phyloP scores from a whole-genome alignment of 2,888 invertebrate genomes.

The Callosobruchus maculatus region DNA sequence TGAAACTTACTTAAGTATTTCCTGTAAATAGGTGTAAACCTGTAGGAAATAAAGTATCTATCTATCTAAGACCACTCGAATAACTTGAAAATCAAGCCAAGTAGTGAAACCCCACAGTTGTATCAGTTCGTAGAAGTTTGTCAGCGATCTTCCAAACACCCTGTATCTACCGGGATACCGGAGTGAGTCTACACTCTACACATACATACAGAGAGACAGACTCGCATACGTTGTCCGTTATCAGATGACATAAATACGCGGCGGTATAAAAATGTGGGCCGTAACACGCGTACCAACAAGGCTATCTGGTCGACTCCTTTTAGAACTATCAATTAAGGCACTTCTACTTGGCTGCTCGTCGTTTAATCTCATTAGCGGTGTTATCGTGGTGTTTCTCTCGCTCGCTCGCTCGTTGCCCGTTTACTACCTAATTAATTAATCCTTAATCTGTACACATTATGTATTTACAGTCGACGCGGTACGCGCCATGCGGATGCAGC shows the following conservation, averaged over 20 bases:
- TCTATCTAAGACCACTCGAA: too few relatives aligned
- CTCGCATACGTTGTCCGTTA: slow-evolving; percentile 15
- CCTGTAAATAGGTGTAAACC: too few relatives aligned
- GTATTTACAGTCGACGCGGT: not conserved
- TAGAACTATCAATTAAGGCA: slow-evolving; percentile 47
- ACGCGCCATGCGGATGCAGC: not conserved
- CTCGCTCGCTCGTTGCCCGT: slow-evolving; percentile 43
- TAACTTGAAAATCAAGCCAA: too few relatives aligned
- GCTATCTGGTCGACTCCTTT: slow-evolving; percentile 42
- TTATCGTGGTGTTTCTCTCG: slow-evolving; percentile 47
- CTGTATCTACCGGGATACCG: not conserved
- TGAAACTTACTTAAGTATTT: too few relatives aligned
- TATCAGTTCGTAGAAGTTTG: too few relatives aligned
- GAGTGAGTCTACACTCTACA: not conserved
- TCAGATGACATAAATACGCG: slow-evolving; percentile 39
- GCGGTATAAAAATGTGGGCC: slow-evolving; percentile 28
- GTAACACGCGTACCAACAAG: slow-evolving; percentile 42
- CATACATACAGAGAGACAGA: too few relatives aligned
- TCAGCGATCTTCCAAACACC: too few relatives aligned
- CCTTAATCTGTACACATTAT: slow-evolving; percentile 41
- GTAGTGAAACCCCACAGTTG: too few relatives aligned
- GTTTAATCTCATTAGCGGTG: slow-evolving; percentile 49
- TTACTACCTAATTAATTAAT: slow-evolving; percentile 49
- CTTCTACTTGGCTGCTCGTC: slow-evolving; percentile 39
- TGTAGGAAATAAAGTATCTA: too few relatives aligned